phyloP scores from a whole-genome alignment of 2,797 vertebrate species.

The Crenichthys baileyi region DNA sequence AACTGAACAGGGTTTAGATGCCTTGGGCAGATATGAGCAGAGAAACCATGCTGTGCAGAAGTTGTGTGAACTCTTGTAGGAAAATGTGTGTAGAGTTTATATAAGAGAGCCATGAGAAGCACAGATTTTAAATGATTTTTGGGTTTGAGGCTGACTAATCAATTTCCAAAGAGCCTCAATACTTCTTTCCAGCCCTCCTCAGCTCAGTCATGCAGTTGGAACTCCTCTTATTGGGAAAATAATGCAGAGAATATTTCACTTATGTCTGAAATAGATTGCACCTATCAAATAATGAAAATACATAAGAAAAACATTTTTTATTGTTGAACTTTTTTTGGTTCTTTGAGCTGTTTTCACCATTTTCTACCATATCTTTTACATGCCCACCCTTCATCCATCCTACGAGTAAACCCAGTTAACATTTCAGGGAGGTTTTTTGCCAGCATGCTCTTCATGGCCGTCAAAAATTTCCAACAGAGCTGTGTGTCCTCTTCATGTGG shows the following conservation, averaged over 20 bases:
- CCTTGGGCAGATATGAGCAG: not conserved
- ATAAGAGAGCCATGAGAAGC: not conserved
- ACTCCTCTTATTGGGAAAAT: slow-evolving; percentile 47
- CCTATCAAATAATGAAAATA: slow-evolving; percentile 30
- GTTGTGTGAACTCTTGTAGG: not conserved
- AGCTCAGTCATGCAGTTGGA: slow-evolving; percentile 50
- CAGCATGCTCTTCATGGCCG: slow-evolving; percentile 37
- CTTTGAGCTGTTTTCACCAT: not conserved
- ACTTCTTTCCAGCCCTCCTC: slow-evolving; percentile 22
- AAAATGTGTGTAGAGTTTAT: not conserved
- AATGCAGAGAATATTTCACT: slow-evolving; percentile 29
- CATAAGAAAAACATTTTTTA: not conserved
- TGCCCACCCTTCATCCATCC: not conserved
- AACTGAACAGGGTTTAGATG: not conserved
- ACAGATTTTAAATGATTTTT: slow-evolving; percentile 11
- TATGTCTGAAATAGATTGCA: slow-evolving; percentile 28
- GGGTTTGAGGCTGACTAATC: slow-evolving; percentile 22
- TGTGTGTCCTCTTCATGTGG: slow-evolving; percentile 25
- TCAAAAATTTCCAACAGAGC: slow-evolving; percentile 31
- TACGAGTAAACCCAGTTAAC: slow-evolving; percentile 26
- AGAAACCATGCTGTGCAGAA: not conserved
- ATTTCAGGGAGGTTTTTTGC: slow-evolving; percentile 51
- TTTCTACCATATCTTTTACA: not conserved
- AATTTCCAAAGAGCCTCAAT: slow-evolving; percentile 26
- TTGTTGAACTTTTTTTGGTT: not conserved